Conservation (phyloP, 1,140 invertebrate genomes). For the Pseudachorutes palmiensis region DNA sequence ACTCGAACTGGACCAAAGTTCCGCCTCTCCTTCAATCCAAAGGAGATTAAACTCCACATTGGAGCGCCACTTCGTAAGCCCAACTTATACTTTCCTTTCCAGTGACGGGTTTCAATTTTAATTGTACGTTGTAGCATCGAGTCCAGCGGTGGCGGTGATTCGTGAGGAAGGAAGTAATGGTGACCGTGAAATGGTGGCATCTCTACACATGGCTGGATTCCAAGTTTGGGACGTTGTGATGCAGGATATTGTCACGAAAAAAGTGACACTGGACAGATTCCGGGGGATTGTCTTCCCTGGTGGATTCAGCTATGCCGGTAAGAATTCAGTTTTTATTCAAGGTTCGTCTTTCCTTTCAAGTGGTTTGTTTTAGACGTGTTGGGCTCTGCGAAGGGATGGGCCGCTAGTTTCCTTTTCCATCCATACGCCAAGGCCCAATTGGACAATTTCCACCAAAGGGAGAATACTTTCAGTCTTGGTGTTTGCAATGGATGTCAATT, state of each 20-base stretch:
- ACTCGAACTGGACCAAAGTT: constrained; percentile 54
- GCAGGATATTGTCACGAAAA: constrained; percentile 68
- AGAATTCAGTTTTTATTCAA: constrained; percentile 18
- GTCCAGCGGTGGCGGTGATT: constrained; percentile 74
- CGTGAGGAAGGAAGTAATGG: constrained; percentile 96
- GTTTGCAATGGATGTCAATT: constrained; percentile 97
- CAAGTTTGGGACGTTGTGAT: constrained; percentile 86
- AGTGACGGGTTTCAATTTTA: no score
- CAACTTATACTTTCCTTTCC: no score
- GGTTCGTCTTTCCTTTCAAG: not conserved
- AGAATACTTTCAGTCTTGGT: constrained; percentile 87
- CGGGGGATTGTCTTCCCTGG: constrained; percentile 88
- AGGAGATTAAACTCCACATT: constrained; percentile 40
- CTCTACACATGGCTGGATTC: constrained; percentile 83
- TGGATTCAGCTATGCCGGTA: constrained; percentile 93
- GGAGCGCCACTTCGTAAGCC: not conserved
- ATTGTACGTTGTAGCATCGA: constrained; percentile 29
- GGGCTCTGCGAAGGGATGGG: constrained; percentile 96
- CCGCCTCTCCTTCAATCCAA: constrained; percentile 61
- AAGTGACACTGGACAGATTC: constrained; percentile 67
- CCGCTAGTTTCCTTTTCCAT: constrained; percentile 75
- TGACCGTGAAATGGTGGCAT: constrained; percentile 94
- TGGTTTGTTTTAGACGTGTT: constrained; percentile 63
- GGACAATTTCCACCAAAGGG: constrained; percentile 57
- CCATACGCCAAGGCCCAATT: constrained; percentile 59